Evolutionary conservation across 2,113 vertebrate species (phyloP), one percentile per base, ranked within the genome.

Genomic region (Corythornis madagascariensis): DNA sequence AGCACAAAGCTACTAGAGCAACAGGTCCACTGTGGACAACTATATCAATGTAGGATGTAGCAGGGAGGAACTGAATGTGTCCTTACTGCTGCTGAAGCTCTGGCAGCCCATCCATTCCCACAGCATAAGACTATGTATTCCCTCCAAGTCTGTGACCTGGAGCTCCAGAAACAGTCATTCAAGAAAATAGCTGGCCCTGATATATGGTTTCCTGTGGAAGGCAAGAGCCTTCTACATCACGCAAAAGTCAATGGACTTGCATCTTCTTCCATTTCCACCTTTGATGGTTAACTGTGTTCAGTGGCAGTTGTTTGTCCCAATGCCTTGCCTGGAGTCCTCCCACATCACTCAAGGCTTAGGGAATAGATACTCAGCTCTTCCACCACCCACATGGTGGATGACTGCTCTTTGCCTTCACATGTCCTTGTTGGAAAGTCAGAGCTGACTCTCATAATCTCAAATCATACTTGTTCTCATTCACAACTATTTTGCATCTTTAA

Each of bases 201-300:
- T 38, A 14, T 1, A 0, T 7, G 2, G 11, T 25, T 59, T 71
- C 24, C 16, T 60, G 16, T 14, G 59, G 6, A 0, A 7, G 18
- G 7, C 16, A 14, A 50, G 38, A 82, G 15, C 35, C 13, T 67
- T 43, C 33, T 67, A 43, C 53, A 12, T 10, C 4, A 12, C 9
- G 8, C 9, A 71, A 56, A 42, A 72, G 6, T 9, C 22, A 22
- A 56, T 35, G 17, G 17, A 17, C 40, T 53, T 40, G 19, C 48
- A 13, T 20, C 28, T 26, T 8, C 20, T 75, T 73, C 53, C 13
- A 22, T 5, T 8, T 4, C 10, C 10, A 6, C 18, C 4, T 48
- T 48, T 57, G 28, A 19, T 52, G 10, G 31, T 13, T 16, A 13
- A 16, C 20, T 15, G 5, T 25, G 52, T 24, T 33, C 24, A 60